Conservation (phyloP, 1,140 invertebrate genomes). For the Colletes latitarsis region DNA sequence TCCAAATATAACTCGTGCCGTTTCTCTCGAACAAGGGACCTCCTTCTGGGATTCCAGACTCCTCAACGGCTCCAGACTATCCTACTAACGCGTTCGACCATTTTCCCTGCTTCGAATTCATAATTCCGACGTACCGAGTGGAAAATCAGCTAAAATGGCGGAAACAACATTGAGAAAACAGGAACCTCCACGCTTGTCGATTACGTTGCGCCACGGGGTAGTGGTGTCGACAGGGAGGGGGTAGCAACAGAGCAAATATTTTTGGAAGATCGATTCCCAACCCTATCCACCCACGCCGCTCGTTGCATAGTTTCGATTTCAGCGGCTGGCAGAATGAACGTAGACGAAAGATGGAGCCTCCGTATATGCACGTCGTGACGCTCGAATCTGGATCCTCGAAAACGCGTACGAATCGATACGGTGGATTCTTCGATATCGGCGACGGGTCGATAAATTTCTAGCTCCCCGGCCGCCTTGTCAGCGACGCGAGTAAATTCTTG, state of each 20-base stretch:
- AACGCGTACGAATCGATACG: constrained; percentile 30
- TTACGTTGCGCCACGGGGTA: neutral
- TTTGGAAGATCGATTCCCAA: constrained; percentile 65
- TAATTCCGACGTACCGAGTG: too few relatives aligned
- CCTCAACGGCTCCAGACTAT: too few relatives aligned
- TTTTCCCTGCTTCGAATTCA: too few relatives aligned
- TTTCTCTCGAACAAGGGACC: neutral
- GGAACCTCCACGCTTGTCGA: constrained; percentile 17
- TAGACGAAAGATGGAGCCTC: constrained; percentile 63
- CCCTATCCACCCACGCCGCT: constrained; percentile 46
- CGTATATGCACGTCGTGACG: constrained; percentile 50
- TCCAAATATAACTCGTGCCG: neutral
- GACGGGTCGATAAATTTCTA: neutral
- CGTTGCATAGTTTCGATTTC: constrained; percentile 63
- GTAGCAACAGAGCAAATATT: constrained; percentile 60
- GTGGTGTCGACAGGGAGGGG: neutral
- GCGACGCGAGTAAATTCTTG: too few relatives aligned
- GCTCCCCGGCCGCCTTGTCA: too few relatives aligned
- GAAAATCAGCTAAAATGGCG: constrained; percentile 13
- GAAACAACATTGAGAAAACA: neutral
- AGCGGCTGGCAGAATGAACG: constrained; percentile 52
- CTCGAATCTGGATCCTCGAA: constrained; percentile 42
- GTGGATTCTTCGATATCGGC: neutral
- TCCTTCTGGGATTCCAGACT: neutral
- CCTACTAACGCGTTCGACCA: neutral